Conservation (phyloP, 2,888 invertebrate genomes). For the Ephialtes manifestator region DNA sequence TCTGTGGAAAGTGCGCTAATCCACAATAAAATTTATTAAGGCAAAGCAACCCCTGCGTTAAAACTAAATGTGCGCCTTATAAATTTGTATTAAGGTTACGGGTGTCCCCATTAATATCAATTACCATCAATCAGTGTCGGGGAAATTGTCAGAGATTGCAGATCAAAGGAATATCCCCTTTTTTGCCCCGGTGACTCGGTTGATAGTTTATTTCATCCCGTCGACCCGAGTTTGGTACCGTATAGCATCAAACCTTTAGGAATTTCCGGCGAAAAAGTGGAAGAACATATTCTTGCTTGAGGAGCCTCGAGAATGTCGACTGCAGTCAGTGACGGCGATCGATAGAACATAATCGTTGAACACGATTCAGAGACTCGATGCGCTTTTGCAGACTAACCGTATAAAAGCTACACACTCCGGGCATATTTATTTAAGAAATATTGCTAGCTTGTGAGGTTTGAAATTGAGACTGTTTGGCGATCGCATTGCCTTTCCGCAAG, state of each 20-base stretch:
- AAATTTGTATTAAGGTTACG: not conserved
- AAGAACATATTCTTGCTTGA: not conserved
- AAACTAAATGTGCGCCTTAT: not conserved
- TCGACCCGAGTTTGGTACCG: not conserved
- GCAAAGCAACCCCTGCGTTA: not conserved
- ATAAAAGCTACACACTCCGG: not conserved
- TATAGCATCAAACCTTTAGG: not conserved
- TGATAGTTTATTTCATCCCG: not conserved
- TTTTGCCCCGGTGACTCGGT: not conserved
- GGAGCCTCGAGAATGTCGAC: conserved; percentile 10
- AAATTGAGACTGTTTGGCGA: too few relatives aligned
- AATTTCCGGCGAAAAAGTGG: not conserved
- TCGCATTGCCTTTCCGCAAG: too few relatives aligned
- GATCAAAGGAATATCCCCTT: not conserved
- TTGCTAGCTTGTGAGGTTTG: too few relatives aligned
- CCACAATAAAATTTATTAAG: conserved; percentile 1
- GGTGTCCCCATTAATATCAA: conserved; percentile 19
- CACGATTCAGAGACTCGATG: not conserved
- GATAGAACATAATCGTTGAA: conserved; percentile 15
- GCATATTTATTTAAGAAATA: not conserved
- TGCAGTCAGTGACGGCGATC: conserved; percentile 15
- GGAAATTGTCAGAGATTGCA: conserved; percentile 7
- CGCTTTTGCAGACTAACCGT: not conserved
- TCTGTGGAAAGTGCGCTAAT: not conserved
- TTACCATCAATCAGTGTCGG: conserved; percentile 24